These are phyloP conservation scores for Bembecia ichneumoniformis DNA, from an alignment of 2,888 invertebrate genomes.

Conservation along the genomic window DNA sequence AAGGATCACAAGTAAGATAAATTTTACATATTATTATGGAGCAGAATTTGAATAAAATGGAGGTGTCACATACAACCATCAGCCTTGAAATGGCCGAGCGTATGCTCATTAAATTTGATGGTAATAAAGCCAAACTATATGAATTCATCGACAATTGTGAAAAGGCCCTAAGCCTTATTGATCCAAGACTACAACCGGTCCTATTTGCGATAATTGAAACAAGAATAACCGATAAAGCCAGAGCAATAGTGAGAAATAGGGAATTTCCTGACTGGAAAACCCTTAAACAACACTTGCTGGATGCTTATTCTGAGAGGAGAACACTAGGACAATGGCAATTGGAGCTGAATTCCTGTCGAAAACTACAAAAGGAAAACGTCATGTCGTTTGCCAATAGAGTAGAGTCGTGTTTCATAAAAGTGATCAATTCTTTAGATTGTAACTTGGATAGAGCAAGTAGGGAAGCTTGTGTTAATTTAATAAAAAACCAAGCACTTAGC, in stretches of 20 bases:
- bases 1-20: neutral
- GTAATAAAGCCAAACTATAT: neutral
- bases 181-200: neutral
- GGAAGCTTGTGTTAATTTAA: neutral
- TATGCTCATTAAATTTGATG: neutral
- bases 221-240: neutral
- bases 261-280: neutral
- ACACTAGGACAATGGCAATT: slow-evolving; percentile 7
- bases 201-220: neutral
- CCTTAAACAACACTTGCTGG: slow-evolving; percentile 4
- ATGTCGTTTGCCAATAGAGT: slow-evolving; percentile 7
- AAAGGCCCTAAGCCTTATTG: neutral
- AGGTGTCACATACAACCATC: neutral
- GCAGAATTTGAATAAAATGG: neutral
- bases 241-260: neutral
- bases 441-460: slow-evolving; percentile 3
- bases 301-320: slow-evolving; percentile 5
- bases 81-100: neutral
- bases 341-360: slow-evolving; percentile 10
- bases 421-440: slow-evolving; percentile 9
- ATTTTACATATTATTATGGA: neutral
- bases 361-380: slow-evolving; percentile 6
- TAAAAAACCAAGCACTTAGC: neutral
- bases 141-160: neutral
- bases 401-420: slow-evolving; percentile 9